A percentile compares a stretch with the other conserved stretches of the same genome.
Conservation (phyloP, 2,797 vertebrate genomes). For the Myotis daubentonii region DNA sequence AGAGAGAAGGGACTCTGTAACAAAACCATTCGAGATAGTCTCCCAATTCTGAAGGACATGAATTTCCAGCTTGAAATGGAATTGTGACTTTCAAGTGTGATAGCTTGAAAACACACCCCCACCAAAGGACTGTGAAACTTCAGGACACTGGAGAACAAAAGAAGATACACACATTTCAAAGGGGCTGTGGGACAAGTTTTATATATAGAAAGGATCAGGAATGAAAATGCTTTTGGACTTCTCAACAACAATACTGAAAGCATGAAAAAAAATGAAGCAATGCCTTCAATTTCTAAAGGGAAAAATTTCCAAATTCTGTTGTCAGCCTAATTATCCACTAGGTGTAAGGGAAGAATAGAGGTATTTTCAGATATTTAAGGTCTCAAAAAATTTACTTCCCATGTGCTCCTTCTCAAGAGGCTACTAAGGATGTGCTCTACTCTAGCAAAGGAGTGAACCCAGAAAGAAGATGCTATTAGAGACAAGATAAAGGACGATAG, state of each 20-base stretch:
- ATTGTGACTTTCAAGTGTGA: neutral
- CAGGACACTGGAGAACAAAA: neutral
- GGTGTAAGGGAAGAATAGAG: neutral
- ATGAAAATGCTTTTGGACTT: neutral
- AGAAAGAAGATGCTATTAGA: neutral
- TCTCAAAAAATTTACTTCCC: neutral
- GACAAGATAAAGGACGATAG: neutral
- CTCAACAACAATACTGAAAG: neutral
- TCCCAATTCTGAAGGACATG: neutral
- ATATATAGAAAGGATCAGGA: neutral
- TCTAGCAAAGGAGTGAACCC: neutral
- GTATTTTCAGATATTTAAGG: neutral
- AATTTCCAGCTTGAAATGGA: neutral
- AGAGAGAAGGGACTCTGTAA: neutral
- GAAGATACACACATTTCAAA: neutral
- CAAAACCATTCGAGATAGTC: neutral
- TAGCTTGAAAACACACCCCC: neutral
- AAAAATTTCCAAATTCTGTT: neutral
- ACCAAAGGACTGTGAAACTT: neutral
- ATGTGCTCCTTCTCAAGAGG: neutral
- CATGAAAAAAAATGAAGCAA: neutral
- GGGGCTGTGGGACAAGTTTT: neutral
- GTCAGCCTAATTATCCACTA: neutral
- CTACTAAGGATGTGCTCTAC: neutral
- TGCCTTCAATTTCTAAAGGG: neutral